Evolutionary conservation across 2,797 vertebrate species (phyloP).

Genomic region (Mergus octosetaceus): DNA sequence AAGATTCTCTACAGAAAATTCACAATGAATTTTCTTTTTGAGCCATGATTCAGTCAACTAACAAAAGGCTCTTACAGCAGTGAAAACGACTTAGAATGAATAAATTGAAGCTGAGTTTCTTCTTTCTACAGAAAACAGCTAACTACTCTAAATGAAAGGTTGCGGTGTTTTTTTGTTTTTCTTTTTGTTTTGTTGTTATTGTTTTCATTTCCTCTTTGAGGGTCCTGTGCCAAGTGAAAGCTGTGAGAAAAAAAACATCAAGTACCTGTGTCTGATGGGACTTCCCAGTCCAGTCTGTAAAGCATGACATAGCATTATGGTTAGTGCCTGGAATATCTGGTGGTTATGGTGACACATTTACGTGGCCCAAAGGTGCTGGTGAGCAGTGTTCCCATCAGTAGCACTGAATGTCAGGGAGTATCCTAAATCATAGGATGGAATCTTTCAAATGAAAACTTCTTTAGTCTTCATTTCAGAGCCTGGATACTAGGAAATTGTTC

Average conservation of each 20-base stretch:
- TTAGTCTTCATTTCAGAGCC: not conserved
- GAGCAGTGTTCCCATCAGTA: not conserved
- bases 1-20: not conserved
- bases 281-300: not conserved
- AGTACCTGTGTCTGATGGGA: not conserved
- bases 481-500: not conserved
- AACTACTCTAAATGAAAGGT: not conserved
- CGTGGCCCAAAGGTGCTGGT: not conserved
- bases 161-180: not conserved
- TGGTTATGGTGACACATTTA: accelerated
- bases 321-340: not conserved
- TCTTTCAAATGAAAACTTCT: not conserved
- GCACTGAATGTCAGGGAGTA: not conserved
- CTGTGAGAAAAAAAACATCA: not conserved
- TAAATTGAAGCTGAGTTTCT: not conserved
- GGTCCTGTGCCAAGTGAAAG: not conserved
- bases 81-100: not conserved
- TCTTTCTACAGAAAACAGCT: not conserved
- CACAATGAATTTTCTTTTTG: not conserved
- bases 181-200: not conserved
- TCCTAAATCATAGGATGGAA: not conserved
- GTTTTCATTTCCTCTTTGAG: not conserved
- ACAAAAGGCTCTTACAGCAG: not conserved
- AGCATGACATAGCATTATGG: not conserved
- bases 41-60: not conserved